Evolutionary conservation across 2,888 invertebrate genomes (phyloP).

Genomic region (Agrochola lota): DNA sequence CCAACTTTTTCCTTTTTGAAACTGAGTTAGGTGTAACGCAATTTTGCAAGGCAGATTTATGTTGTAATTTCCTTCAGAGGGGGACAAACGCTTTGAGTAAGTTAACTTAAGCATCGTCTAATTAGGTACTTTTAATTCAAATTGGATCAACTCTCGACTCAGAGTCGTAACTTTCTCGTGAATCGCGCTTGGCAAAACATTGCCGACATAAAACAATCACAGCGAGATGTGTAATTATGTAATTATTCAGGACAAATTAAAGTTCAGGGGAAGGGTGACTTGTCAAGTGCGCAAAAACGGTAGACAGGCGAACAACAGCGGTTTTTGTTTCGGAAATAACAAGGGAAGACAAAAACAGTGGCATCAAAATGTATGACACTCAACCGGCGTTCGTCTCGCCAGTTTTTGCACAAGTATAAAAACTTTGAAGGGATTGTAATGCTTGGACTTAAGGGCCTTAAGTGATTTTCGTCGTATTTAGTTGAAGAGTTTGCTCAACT

Average conservation of each 20-base stretch:
- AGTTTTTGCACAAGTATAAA: constrained; percentile 78
- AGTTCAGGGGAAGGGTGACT: constrained; percentile 81
- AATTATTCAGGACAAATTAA: constrained; percentile 86
- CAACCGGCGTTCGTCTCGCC: constrained; percentile 75
- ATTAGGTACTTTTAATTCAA: constrained; percentile 78
- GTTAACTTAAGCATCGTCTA: constrained; percentile 75
- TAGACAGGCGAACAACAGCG: constrained; percentile 81
- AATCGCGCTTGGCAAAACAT: constrained; percentile 66
- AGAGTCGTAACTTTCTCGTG: constrained; percentile 65
- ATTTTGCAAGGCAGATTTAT: constrained; percentile 82
- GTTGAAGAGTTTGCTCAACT: constrained; percentile 77
- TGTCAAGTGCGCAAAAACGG: constrained; percentile 86
- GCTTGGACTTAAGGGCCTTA: constrained; percentile 70
- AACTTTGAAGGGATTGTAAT: constrained; percentile 79
- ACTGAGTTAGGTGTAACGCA: constrained; percentile 82
- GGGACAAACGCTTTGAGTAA: constrained; percentile 74
- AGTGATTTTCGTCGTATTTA: constrained; percentile 84
- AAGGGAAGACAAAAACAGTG: constrained; percentile 81
- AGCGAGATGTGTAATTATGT: constrained; percentile 82
- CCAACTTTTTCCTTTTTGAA: constrained; percentile 75
- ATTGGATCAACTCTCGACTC: constrained; percentile 70
- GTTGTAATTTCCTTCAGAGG: constrained; percentile 77
- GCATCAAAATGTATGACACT: constrained; percentile 88
- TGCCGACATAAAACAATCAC: constrained; percentile 72
- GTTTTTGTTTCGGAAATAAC: constrained; percentile 85